Percentiles rank a stretch among this genome's conserved stretches.
These are phyloP conservation scores for Euphydryas editha DNA, from an alignment of 2,888 invertebrate genomes.

Conservation along the genomic window DNA sequence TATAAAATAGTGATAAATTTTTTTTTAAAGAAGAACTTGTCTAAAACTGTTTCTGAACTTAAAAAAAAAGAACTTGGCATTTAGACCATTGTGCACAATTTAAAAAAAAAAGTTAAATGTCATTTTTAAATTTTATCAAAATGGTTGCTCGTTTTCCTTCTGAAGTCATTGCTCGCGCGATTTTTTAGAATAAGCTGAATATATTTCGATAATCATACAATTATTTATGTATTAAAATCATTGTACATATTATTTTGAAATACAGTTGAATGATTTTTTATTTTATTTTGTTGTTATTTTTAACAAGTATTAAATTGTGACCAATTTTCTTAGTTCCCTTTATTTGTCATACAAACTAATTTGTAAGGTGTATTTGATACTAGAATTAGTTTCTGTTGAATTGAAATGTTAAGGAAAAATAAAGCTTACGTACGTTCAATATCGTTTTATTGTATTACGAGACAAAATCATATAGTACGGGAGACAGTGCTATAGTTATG, in stretches of 20 bases:
- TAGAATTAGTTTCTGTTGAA: slow-evolving; percentile 15
- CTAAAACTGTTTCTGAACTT: not conserved
- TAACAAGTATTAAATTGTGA: slow-evolving; percentile 67
- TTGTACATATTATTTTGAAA: slow-evolving; percentile 61
- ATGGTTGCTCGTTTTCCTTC: slow-evolving; percentile 7
- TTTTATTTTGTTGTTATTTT: slow-evolving; percentile 62
- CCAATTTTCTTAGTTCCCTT: slow-evolving; percentile 50
- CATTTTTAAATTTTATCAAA: slow-evolving; percentile 15
- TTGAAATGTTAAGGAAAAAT: slow-evolving; percentile 18
- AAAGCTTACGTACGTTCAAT: slow-evolving; percentile 25
- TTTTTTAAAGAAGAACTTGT: slow-evolving; percentile 1
- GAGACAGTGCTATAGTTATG: too few species aligned
- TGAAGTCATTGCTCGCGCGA: slow-evolving; percentile 22
- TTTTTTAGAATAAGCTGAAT: slow-evolving; percentile 40
- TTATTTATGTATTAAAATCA: slow-evolving; percentile 43
- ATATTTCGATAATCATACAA: slow-evolving; percentile 44
- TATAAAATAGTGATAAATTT: not conserved
- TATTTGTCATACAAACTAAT: slow-evolving; percentile 34
- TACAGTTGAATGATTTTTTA: slow-evolving; percentile 51
- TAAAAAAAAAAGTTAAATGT: not conserved
- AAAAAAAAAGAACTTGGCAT: not conserved
- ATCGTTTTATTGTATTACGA: slow-evolving; percentile 3
- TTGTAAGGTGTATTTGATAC: slow-evolving; percentile 11
- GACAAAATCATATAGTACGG: too few species aligned
- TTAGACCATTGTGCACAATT: not conserved